Percentiles rank a stretch among this genome's conserved stretches.
Evolutionary conservation across 30 jellyfish, hydroid and myxozoan genomes (phyloP).

Genomic region (Aurelia sp.): DNA sequence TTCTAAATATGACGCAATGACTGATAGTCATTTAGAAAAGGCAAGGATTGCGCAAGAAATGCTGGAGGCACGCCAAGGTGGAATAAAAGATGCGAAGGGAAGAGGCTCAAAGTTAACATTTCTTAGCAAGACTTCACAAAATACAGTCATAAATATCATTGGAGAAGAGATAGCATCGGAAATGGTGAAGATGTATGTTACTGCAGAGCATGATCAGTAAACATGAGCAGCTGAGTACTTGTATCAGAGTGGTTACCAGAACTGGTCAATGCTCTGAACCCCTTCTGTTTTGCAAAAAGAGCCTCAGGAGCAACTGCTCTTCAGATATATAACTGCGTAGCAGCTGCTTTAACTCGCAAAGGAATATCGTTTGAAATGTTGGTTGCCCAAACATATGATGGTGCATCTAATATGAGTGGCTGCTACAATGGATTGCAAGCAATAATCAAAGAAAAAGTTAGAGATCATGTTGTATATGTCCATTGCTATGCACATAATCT

Average conservation of each 20-base stretch:
- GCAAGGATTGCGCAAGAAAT: too few species aligned
- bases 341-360: background rate
- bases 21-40: too few species aligned
- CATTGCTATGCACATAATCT: constrained; percentile 3
- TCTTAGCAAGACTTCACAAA: constrained; percentile 26
- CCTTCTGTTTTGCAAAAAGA: constrained; percentile 29
- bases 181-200: background rate
- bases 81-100: constrained; percentile 23
- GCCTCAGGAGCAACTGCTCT: constrained; percentile 43
- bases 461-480: constrained; percentile 17
- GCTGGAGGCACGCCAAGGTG: too few species aligned
- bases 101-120: constrained; percentile 48
- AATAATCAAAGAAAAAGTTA: constrained; percentile 31
- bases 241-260: constrained; percentile 24
- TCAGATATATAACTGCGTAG: constrained; percentile 7
- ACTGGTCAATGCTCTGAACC: constrained; percentile 38
- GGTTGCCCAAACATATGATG: constrained; percentile 58
- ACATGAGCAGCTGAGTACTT: constrained; percentile 35
- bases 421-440: constrained; percentile 65
- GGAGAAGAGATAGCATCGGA: constrained; percentile 30
- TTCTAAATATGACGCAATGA: too few species aligned
- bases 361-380: constrained; percentile 19
- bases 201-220: constrained; percentile 26
- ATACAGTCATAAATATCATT: constrained; percentile 29
- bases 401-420: constrained; percentile 11